phyloP scores from a whole-genome alignment of 2,113 vertebrate genomes.

The Narcine bancroftii region DNA sequence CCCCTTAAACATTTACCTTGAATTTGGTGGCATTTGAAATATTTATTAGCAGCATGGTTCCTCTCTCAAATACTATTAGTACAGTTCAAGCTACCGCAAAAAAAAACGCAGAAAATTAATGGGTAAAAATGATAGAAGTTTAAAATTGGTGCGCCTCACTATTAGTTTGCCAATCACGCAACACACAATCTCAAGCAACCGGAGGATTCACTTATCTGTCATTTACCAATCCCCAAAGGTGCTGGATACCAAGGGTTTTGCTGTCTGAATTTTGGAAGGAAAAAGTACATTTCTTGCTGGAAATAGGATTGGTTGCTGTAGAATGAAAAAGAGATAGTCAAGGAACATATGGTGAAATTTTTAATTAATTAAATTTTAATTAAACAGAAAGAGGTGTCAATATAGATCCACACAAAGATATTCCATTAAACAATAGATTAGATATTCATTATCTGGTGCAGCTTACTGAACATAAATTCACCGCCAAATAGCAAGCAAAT shows the following conservation, averaged over 20 bases:
- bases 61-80: not conserved
- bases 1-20: not conserved
- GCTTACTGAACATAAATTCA: not conserved
- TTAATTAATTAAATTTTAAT: too few species aligned
- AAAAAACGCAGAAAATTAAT: too few species aligned
- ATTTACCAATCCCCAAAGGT: too few species aligned
- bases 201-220: too few species aligned
- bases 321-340: not conserved
- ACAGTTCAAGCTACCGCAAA: too few species aligned
- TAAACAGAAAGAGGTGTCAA: not conserved
- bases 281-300: not conserved
- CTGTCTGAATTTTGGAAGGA: too few species aligned
- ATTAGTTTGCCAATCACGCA: too few species aligned
- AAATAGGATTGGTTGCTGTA: too few species aligned
- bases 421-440: not conserved
- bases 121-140: too few species aligned
- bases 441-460: not conserved
- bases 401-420: not conserved
- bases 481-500: not conserved
- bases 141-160: too few species aligned
- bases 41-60: not conserved
- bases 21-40: not conserved
- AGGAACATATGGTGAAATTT: conserved; percentile 5
- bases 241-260: too few species aligned
- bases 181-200: too few species aligned